These are phyloP conservation scores for Torymus auratus DNA, from an alignment of 2,888 invertebrate genomes.

Conservation along the genomic window DNA sequence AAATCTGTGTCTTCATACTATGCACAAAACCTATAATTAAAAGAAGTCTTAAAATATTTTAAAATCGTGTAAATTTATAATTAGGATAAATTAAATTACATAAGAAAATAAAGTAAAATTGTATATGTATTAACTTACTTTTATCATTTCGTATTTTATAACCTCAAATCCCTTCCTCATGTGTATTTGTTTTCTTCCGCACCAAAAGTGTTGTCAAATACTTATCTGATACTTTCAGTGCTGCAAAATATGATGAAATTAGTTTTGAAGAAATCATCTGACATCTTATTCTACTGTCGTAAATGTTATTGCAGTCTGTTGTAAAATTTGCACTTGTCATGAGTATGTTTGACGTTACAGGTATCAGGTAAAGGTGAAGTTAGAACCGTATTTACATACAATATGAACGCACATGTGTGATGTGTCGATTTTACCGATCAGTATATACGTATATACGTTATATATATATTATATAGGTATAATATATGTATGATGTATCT, in stretches of 20 bases:
- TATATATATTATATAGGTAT: no score
- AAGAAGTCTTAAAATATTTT: not conserved
- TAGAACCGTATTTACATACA: not conserved
- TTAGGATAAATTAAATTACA: not conserved
- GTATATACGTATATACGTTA: not conserved
- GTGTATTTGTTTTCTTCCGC: not conserved
- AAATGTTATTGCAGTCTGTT: not conserved
- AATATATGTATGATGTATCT: no score
- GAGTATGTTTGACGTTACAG: not conserved
- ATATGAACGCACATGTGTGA: not conserved
- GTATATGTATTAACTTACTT: slow-evolving; percentile 18
- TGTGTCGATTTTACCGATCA: not conserved
- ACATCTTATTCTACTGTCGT: slow-evolving; percentile 8
- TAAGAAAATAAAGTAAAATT: slow-evolving; percentile 1
- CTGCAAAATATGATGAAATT: slow-evolving; percentile 7
- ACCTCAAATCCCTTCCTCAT: slow-evolving; percentile 32
- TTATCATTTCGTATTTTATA: slow-evolving; percentile 46
- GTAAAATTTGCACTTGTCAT: slow-evolving; percentile 25
- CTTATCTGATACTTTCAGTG: slow-evolving; percentile 16
- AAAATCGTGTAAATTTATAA: not conserved
- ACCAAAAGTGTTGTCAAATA: not conserved
- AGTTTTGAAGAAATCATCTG: not conserved
- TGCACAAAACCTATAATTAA: slow-evolving; percentile 28
- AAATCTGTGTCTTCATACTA: slow-evolving; percentile 69
- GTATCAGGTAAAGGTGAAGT: not conserved